These are phyloP conservation scores for Pandemis cinnamomeana DNA, from an alignment of 2,888 invertebrate species.

Conservation along the genomic window DNA sequence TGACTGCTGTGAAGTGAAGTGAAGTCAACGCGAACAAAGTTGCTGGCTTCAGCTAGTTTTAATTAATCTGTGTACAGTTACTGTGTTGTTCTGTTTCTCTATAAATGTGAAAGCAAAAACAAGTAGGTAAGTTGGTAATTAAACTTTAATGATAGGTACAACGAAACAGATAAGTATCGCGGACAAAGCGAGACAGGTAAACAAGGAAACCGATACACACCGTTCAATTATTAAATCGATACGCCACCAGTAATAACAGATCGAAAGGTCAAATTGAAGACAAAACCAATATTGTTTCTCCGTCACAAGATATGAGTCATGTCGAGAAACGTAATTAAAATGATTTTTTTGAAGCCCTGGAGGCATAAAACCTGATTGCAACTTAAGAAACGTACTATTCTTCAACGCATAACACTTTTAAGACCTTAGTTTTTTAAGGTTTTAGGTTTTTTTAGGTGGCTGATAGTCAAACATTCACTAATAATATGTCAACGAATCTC, in stretches of 20 bases:
- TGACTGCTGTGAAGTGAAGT: no score
- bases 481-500: no score
- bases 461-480: no score
- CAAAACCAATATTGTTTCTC: constrained; percentile 28
- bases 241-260: constrained; percentile 32
- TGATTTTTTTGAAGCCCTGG: background rate
- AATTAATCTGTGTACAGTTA: background rate
- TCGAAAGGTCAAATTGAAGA: constrained; percentile 37
- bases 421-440: no score
- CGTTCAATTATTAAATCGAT: constrained; percentile 42
- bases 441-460: no score
- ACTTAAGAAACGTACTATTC: background rate
- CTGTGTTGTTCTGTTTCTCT: background rate
- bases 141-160: background rate
- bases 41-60: no score
- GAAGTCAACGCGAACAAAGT: no score
- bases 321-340: background rate
- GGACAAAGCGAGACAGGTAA: constrained; percentile 16
- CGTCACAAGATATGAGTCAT: background rate
- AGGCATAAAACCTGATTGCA: background rate
- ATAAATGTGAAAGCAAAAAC: background rate
- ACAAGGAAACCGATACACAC: constrained; percentile 36
- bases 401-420: background rate
- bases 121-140: background rate
- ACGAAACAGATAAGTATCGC: constrained; percentile 12